These are phyloP conservation scores for Gonatopus flavifemur DNA, from an alignment of 1,140 invertebrate species.

Conservation along the genomic window DNA sequence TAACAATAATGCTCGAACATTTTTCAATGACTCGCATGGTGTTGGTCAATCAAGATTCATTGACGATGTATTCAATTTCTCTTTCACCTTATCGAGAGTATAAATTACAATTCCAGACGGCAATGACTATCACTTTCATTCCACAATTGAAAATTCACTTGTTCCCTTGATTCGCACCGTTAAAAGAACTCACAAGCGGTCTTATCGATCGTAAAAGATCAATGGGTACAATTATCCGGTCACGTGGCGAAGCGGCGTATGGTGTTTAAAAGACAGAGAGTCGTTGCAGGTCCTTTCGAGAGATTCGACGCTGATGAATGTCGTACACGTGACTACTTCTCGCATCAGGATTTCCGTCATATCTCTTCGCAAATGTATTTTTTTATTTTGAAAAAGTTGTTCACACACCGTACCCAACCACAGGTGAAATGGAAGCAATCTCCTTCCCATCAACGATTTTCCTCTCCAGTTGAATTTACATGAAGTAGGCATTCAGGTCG, in stretches of 20 bases:
- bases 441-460: background rate
- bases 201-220: constrained; percentile 24
- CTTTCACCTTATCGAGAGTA: no score
- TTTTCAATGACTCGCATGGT: no score
- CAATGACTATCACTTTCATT: no score
- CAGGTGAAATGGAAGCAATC: no score
- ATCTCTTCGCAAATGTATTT: background rate
- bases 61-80: no score
- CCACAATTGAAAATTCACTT: no score
- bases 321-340: constrained; percentile 35
- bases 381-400: constrained; percentile 6
- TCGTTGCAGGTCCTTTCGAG: constrained; percentile 19
- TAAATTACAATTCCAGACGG: no score
- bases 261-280: constrained; percentile 21
- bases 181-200: no score
- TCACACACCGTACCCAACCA: no score
- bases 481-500: no score
- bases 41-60: no score
- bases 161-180: background rate
- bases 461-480: constrained; percentile 4
- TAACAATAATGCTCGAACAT: no score
- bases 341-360: constrained; percentile 1
- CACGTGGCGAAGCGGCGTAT: constrained; percentile 35
- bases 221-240: constrained; percentile 43
- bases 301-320: constrained; percentile 38